Conservation (phyloP, 2,797 vertebrate species). For the Mallotus villosus region DNA sequence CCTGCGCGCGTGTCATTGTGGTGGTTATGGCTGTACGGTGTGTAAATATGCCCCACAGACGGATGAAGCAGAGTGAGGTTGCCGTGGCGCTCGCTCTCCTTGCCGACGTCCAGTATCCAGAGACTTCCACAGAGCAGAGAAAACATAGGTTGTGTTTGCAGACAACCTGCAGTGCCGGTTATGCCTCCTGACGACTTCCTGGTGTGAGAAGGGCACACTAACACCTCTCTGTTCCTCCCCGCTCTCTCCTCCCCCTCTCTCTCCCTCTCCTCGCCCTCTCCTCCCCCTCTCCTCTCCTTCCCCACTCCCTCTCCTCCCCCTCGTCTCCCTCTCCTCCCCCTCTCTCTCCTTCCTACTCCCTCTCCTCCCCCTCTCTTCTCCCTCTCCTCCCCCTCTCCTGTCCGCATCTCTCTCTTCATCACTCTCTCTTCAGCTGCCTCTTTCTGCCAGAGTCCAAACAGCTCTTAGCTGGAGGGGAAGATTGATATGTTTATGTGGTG, state of each 20-base stretch:
- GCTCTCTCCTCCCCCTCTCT: background rate
- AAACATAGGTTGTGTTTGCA: constrained; percentile 23
- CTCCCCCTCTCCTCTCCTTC: background rate
- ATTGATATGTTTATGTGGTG: constrained; percentile 64
- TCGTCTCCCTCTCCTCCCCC: background rate
- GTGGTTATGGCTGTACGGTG: background rate
- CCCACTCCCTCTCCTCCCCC: background rate
- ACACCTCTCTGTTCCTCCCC: constrained; percentile 17
- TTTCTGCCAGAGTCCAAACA: constrained; percentile 47
- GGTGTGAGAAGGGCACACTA: constrained; percentile 24
- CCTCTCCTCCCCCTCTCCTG: background rate
- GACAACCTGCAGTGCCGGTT: constrained; percentile 21
- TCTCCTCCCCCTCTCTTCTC: too few relatives aligned
- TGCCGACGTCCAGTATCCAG: background rate
- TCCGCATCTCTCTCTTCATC: background rate
- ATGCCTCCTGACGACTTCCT: constrained; percentile 31
- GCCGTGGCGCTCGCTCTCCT: too few relatives aligned
- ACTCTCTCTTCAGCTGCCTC: constrained; percentile 39
- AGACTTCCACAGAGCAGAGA: constrained; percentile 2
- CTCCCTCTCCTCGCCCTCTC: background rate
- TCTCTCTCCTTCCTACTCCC: background rate
- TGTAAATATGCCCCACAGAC: background rate
- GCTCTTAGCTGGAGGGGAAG: constrained; percentile 44
- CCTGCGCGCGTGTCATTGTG: background rate
- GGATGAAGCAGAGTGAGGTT: background rate